Evolutionary conservation across 2,888 invertebrate genomes (phyloP).

Genomic region (Sinohyriopsis cumingii): DNA sequence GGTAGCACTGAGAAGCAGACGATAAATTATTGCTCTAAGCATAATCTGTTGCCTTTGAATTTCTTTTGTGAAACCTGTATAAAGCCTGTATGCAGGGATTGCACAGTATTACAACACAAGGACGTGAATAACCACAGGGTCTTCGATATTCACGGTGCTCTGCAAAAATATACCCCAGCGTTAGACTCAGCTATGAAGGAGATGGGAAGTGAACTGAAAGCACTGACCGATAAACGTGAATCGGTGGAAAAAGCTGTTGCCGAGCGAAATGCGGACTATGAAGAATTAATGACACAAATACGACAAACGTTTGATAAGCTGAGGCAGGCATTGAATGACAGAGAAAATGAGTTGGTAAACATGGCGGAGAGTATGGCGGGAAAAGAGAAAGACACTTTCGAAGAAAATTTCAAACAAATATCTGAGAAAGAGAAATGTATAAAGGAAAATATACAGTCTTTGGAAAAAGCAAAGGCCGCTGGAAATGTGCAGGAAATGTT

Average conservation of each 20-base stretch:
- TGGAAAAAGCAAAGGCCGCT: constrained; percentile 43
- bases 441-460: constrained; percentile 33
- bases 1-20: constrained; percentile 56
- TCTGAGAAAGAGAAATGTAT: constrained; percentile 30
- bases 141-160: constrained; percentile 55
- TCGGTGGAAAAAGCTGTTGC: constrained; percentile 45
- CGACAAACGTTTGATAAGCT: constrained; percentile 50
- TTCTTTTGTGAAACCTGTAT: constrained; percentile 65
- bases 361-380: constrained; percentile 41
- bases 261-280: constrained; percentile 38
- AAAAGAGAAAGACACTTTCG: constrained; percentile 45
- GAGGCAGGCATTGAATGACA: constrained; percentile 45
- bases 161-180: constrained; percentile 54
- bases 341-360: constrained; percentile 55
- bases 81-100: constrained; percentile 57
- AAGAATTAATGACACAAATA: constrained; percentile 46
- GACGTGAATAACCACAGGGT: constrained; percentile 53
- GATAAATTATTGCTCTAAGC: constrained; percentile 58
- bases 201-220: constrained; percentile 48
- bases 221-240: constrained; percentile 45
- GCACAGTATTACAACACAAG: constrained; percentile 61
- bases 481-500: constrained; percentile 56
- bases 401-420: constrained; percentile 41
- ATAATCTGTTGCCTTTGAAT: constrained; percentile 57
- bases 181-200: constrained; percentile 51